A percentile compares a stretch with the other conserved stretches of the same genome.
Evolutionary conservation across 2,797 vertebrate species (phyloP).

Genomic region (Pseudochirops corinnae): DNA sequence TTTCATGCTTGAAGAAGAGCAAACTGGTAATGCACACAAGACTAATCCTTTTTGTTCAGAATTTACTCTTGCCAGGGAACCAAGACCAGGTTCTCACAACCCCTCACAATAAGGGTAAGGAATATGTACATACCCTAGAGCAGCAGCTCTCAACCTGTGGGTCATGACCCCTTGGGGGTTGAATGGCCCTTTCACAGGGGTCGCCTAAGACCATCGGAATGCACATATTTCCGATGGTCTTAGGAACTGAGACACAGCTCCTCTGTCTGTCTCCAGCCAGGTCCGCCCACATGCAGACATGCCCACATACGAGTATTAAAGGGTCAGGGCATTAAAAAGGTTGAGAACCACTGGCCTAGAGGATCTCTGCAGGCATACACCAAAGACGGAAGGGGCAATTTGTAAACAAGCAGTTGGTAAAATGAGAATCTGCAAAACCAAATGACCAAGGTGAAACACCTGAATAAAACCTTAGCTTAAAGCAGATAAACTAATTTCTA

Average conservation of each 20-base stretch:
- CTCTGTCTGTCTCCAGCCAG: too few relatives aligned
- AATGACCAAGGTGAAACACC: neutral
- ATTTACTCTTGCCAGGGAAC: neutral
- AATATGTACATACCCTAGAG: neutral
- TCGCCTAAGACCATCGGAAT: too few relatives aligned
- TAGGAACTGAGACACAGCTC: too few relatives aligned
- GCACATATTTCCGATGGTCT: too few relatives aligned
- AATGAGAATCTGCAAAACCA: neutral
- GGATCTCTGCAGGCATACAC: neutral
- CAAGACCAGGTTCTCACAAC: neutral
- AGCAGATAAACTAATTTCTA: neutral
- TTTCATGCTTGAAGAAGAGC: neutral
- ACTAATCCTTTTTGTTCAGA: neutral
- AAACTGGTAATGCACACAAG: neutral
- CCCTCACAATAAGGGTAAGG: neutral
- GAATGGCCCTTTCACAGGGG: too few relatives aligned
- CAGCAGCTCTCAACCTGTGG: too few relatives aligned
- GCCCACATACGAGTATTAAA: too few relatives aligned
- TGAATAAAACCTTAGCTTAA: neutral
- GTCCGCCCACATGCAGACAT: too few relatives aligned
- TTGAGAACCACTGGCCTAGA: too few relatives aligned
- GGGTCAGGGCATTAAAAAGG: too few relatives aligned
- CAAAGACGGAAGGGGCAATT: neutral
- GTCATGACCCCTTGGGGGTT: too few relatives aligned
- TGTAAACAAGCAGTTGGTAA: neutral